These are phyloP conservation scores for Ruditapes philippinarum DNA, from an alignment of 1,140 invertebrate species.

Conservation along the genomic window DNA sequence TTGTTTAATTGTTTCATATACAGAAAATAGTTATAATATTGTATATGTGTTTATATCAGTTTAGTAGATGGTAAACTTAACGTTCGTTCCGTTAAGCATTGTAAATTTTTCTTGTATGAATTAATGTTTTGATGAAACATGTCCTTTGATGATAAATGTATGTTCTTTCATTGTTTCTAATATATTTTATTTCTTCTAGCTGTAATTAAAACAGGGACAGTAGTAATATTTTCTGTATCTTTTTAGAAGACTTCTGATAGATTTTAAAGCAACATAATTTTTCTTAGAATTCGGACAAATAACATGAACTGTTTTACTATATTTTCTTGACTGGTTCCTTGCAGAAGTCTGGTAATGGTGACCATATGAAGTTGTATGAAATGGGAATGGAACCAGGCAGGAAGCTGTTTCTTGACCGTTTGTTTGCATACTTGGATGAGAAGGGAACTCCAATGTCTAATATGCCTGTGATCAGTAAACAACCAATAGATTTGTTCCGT, in stretches of 20 bases:
- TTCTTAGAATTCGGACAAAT: no score
- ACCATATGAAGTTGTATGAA: conserved; percentile 96
- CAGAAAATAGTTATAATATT: neutral
- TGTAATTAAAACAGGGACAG: neutral
- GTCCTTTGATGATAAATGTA: neutral
- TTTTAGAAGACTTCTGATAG: no score
- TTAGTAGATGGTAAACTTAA: neutral
- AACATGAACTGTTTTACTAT: no score
- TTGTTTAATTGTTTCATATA: neutral
- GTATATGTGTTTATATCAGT: neutral
- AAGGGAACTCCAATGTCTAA: conserved; percentile 93
- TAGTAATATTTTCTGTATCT: neutral
- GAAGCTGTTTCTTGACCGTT: conserved; percentile 95
- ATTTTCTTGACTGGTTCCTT: conserved; percentile 20
- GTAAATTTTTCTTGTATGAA: neutral
- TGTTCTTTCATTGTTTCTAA: neutral
- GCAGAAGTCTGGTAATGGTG: conserved; percentile 88
- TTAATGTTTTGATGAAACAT: conserved; percentile 37
- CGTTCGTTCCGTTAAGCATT: neutral
- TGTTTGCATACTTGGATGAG: conserved; percentile 96
- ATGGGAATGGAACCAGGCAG: conserved; percentile 98
- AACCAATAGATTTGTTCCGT: conserved; percentile 98
- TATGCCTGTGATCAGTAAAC: conserved; percentile 99
- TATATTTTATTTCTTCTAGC: conserved; percentile 6
- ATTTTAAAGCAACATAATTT: no score